Evolutionary conservation across 2,113 vertebrate genomes (phyloP).

Genomic region (Oreotrochilus melanogaster): DNA sequence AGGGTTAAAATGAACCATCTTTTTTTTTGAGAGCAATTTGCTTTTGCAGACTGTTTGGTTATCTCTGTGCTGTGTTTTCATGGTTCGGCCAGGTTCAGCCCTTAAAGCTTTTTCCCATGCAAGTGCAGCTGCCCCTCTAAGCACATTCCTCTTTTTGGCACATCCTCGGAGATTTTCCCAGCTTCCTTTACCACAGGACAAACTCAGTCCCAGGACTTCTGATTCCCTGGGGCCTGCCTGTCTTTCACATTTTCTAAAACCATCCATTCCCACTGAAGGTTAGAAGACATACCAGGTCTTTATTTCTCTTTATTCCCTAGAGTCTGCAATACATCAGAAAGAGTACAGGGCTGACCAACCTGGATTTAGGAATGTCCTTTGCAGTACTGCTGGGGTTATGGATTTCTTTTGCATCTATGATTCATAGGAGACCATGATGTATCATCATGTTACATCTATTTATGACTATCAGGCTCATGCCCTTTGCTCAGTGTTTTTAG

Average conservation of each 20-base stretch:
- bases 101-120: background rate
- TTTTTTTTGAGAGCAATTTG: conserved; percentile 13
- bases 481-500: background rate
- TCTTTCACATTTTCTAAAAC: background rate
- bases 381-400: background rate
- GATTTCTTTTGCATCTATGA: background rate
- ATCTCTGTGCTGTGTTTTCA: background rate
- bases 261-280: background rate
- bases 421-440: background rate
- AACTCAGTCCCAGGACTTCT: background rate
- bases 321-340: background rate
- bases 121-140: background rate
- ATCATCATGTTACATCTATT: background rate
- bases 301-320: background rate
- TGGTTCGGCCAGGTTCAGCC: background rate
- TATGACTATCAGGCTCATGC: background rate
- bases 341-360: fast-evolving
- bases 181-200: background rate
- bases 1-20: background rate
- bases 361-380: background rate
- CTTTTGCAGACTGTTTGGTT: background rate
- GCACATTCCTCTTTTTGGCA: background rate
- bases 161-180: background rate
- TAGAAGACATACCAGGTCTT: background rate
- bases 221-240: fast-evolving